These are phyloP conservation scores for Incurvaria masculella DNA, from an alignment of 2,888 invertebrate species.

Conservation along the genomic window DNA sequence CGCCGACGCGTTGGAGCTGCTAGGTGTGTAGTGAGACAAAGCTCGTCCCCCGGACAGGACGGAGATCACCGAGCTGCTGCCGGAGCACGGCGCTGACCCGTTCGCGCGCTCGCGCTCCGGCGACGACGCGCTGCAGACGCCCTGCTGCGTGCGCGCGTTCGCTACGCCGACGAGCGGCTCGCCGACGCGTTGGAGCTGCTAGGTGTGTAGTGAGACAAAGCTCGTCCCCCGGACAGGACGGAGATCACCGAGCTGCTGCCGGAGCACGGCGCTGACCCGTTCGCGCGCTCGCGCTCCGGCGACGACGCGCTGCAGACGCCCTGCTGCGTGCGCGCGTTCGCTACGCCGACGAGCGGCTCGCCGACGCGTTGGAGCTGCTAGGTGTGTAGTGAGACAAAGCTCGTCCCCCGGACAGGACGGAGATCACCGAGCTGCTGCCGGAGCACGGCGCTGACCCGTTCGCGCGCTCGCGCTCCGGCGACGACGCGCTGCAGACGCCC, in stretches of 20 bases:
- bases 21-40: too few species aligned
- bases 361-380: slow-evolving; percentile 86
- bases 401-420: slow-evolving; percentile 72
- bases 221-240: slow-evolving; percentile 68
- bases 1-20: slow-evolving; percentile 85
- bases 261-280: slow-evolving; percentile 76
- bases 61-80: slow-evolving; percentile 77
- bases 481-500: slow-evolving; percentile 88
- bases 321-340: slow-evolving; percentile 61
- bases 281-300: slow-evolving; percentile 71
- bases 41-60: too few species aligned
- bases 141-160: slow-evolving; percentile 65
- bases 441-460: slow-evolving; percentile 77
- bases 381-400: too few species aligned
- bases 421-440: slow-evolving; percentile 78
- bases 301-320: slow-evolving; percentile 90
- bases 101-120: slow-evolving; percentile 73
- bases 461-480: slow-evolving; percentile 74
- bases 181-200: slow-evolving; percentile 88
- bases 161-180: slow-evolving; percentile 63
- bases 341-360: slow-evolving; percentile 66
- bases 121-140: slow-evolving; percentile 86
- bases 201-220: too few species aligned
- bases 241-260: slow-evolving; percentile 81
- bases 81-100: slow-evolving; percentile 79